phyloP scores from a whole-genome alignment of 2,113 vertebrate genomes.

The Cheilinus undulatus region DNA sequence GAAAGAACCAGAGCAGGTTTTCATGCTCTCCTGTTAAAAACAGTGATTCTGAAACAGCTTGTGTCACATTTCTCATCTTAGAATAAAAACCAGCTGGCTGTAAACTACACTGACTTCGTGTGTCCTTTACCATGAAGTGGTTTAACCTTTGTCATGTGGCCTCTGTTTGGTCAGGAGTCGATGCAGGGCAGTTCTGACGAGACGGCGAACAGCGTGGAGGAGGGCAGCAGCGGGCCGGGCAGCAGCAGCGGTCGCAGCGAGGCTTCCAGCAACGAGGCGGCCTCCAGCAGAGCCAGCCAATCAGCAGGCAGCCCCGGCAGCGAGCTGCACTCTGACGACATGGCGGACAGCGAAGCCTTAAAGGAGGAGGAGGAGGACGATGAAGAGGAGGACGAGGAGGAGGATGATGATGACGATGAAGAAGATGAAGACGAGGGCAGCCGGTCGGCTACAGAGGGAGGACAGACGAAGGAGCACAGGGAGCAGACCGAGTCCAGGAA shows the following conservation, averaged over 20 bases:
- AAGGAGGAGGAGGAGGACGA: slow-evolving; percentile 97
- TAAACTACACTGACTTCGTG: too few relatives aligned
- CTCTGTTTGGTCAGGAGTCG: slow-evolving; percentile 87
- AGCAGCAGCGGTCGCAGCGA: slow-evolving; percentile 97
- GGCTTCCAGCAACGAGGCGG: slow-evolving; percentile 96
- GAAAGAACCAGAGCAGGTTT: too few relatives aligned
- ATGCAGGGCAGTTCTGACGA: slow-evolving; percentile 99
- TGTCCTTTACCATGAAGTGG: too few relatives aligned
- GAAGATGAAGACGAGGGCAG: slow-evolving; percentile 88
- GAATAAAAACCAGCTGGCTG: too few relatives aligned
- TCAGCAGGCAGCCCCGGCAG: slow-evolving; percentile 97
- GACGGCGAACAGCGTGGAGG: slow-evolving; percentile 98
- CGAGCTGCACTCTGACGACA: slow-evolving; percentile 96
- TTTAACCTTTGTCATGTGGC: not conserved
- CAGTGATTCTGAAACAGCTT: too few relatives aligned
- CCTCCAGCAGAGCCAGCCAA: slow-evolving; percentile 95
- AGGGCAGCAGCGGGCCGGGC: slow-evolving; percentile 96
- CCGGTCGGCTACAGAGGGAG: slow-evolving; percentile 79
- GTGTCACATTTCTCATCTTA: too few relatives aligned
- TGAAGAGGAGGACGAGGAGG: slow-evolving; percentile 87
- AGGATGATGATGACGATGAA: slow-evolving; percentile 86
- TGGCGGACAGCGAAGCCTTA: slow-evolving; percentile 95
- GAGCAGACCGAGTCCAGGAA: slow-evolving; percentile 87
- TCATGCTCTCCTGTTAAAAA: too few relatives aligned
- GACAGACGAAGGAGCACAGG: slow-evolving; percentile 85